Evolutionary conservation across 2,797 vertebrate genomes (phyloP).

Genomic region (Melopsittacus undulatus): DNA sequence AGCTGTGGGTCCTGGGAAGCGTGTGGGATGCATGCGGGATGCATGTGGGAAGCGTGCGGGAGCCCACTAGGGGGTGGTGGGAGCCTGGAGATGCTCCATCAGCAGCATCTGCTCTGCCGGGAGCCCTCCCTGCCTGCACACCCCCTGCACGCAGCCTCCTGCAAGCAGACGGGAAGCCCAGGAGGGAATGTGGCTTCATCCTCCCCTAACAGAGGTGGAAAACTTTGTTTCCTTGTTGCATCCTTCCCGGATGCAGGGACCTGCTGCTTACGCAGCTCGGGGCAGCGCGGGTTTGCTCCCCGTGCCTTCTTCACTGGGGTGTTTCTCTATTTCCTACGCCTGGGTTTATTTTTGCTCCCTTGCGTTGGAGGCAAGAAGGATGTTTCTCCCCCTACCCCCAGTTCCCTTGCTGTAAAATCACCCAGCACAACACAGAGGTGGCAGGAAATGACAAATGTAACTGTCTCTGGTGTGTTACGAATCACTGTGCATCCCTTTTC

Average conservation of each 20-base stretch:
- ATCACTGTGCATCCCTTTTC: constrained; percentile 26
- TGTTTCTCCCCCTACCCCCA: not conserved
- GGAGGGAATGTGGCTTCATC: not conserved
- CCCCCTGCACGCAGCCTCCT: not conserved
- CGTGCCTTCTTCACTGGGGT: not conserved
- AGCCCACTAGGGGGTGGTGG: constrained; percentile 31
- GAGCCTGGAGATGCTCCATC: not conserved
- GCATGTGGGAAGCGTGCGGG: not conserved
- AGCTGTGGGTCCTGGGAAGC: not conserved
- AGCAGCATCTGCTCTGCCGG: not conserved
- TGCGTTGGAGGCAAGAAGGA: not conserved
- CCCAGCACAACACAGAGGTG: constrained; percentile 11
- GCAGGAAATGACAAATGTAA: constrained; percentile 42
- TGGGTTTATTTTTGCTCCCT: not conserved
- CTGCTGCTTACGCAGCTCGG: not conserved
- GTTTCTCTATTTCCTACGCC: not conserved
- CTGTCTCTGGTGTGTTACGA: not conserved
- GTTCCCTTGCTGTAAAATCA: not conserved
- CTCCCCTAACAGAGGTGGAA: not conserved
- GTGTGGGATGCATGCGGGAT: not conserved
- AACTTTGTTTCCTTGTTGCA: not conserved
- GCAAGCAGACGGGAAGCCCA: not conserved
- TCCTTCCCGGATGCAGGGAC: not conserved
- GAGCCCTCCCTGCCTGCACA: not conserved
- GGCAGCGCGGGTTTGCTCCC: not conserved